These are phyloP conservation scores for Atherinomorus stipes DNA, from an alignment of 2,113 vertebrate genomes.

Conservation along the genomic window DNA sequence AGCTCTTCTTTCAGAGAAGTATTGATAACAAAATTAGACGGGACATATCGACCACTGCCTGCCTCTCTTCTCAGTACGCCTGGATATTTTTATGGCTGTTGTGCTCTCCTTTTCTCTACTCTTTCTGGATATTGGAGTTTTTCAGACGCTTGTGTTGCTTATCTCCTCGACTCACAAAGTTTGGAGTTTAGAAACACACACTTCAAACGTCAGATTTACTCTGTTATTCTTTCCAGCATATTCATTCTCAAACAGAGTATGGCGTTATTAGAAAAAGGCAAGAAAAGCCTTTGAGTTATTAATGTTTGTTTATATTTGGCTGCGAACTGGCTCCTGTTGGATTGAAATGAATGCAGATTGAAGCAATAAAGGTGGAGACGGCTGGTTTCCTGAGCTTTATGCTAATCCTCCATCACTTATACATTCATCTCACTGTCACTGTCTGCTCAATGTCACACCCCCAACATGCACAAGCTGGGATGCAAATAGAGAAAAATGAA, in stretches of 20 bases:
- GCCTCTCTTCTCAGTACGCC: conserved; percentile 3
- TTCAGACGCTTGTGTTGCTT: neutral
- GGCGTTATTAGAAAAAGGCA: conserved; percentile 63
- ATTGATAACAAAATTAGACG: conserved; percentile 44
- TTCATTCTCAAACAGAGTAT: conserved; percentile 16
- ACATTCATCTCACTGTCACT: conserved; percentile 57
- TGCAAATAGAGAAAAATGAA: neutral
- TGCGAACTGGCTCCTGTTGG: conserved; percentile 51
- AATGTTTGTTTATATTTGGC: conserved; percentile 74
- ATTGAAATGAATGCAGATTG: conserved; percentile 69
- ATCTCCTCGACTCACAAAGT: conserved; percentile 2
- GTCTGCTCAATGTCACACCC: conserved; percentile 65
- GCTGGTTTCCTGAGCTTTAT: conserved; percentile 68
- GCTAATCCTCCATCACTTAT: conserved; percentile 74
- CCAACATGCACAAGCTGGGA: conserved; percentile 3
- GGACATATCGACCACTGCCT: conserved; percentile 39
- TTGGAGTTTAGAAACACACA: conserved; percentile 7
- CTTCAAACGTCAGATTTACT: neutral
- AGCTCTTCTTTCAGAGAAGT: conserved; percentile 36
- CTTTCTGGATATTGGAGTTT: too few species aligned
- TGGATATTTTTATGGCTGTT: conserved; percentile 1
- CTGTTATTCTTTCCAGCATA: neutral
- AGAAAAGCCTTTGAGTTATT: conserved; percentile 63
- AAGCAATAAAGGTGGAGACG: conserved; percentile 73
- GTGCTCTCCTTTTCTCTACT: neutral